Evolutionary conservation across 2,113 vertebrate species (phyloP).

Genomic region (Scytalopus superciliaris): DNA sequence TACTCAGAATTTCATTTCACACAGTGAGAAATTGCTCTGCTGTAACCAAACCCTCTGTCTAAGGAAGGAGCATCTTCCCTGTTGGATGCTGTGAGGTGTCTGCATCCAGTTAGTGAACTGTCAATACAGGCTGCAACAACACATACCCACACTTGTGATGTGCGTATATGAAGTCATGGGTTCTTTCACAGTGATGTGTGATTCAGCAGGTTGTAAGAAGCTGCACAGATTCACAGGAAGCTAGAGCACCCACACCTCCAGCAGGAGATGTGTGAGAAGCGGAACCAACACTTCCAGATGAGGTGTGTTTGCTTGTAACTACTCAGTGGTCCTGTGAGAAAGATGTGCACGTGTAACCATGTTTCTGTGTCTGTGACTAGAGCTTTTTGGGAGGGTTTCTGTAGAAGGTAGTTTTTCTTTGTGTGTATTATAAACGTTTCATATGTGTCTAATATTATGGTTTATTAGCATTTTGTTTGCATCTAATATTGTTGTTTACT

Average conservation of each 20-base stretch:
- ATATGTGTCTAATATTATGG: background rate
- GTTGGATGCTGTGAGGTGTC: background rate
- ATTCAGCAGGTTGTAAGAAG: background rate
- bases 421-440: background rate
- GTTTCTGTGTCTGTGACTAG: background rate
- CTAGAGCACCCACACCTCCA: background rate
- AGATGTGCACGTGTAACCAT: accelerated
- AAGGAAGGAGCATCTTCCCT: background rate
- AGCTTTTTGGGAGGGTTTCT: background rate
- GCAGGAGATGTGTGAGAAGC: background rate
- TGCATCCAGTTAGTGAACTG: background rate
- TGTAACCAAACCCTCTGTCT: background rate
- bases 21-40: background rate
- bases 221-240: background rate
- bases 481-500: background rate
- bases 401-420: background rate
- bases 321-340: background rate
- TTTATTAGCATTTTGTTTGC: background rate
- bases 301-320: background rate
- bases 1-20: background rate
- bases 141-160: background rate
- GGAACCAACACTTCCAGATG: background rate
- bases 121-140: background rate
- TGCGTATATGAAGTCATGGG: background rate
- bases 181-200: background rate